phyloP scores from a whole-genome alignment of 2,113 vertebrate species.

The Lepus europaeus region DNA sequence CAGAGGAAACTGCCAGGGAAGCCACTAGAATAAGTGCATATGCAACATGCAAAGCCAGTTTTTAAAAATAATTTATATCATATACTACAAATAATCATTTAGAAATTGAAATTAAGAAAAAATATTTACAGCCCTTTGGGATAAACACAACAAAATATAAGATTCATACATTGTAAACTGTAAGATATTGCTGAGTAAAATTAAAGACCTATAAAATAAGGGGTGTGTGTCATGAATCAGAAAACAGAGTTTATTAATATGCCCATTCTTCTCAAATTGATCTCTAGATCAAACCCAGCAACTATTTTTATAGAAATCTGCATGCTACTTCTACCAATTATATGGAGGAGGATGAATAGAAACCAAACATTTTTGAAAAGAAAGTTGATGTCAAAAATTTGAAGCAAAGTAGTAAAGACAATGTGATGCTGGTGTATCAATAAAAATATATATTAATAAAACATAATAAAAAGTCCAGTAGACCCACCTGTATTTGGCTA shows the following conservation, averaged over 20 bases:
- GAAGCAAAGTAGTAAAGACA: neutral
- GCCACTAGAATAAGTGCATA: neutral
- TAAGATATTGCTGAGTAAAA: neutral
- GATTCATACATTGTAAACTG: neutral
- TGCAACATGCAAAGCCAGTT: neutral
- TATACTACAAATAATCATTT: neutral
- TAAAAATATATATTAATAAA: neutral
- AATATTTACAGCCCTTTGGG: neutral
- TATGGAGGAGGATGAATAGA: neutral
- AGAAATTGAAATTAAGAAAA: slow-evolving; percentile 16
- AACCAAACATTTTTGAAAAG: neutral
- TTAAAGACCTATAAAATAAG: neutral
- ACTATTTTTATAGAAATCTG: neutral
- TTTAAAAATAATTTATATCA: neutral
- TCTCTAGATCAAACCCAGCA: neutral
- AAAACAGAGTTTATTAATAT: neutral
- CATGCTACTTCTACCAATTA: neutral
- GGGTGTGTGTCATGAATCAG: neutral
- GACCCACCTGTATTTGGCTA: neutral
- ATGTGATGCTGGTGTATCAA: neutral
- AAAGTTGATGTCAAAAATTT: neutral
- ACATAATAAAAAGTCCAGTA: neutral
- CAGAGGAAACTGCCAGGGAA: neutral
- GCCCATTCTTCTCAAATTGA: neutral
- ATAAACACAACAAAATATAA: slow-evolving; percentile 18